Percentiles rank a stretch among this genome's conserved stretches.
Evolutionary conservation across 1,140 invertebrate genomes (phyloP).

Genomic region (Anoplophora glabripennis): DNA sequence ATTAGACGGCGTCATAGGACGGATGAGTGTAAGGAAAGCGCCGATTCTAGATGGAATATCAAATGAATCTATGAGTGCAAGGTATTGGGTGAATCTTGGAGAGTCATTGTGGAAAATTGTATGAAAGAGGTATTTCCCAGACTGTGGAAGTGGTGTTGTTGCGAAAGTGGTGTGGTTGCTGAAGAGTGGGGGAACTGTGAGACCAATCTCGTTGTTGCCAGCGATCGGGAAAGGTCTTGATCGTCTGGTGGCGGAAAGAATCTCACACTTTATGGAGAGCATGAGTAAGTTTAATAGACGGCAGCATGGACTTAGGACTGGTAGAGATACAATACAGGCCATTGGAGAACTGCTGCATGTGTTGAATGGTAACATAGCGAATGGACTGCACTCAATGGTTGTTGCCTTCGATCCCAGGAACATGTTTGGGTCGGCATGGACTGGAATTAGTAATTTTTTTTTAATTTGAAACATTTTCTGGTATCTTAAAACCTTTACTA

Average conservation of each 20-base stretch:
- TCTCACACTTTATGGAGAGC: not conserved
- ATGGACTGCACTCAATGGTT: slow-evolving; percentile 4
- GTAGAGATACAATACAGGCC: slow-evolving; percentile 9
- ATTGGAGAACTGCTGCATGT: not conserved
- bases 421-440: slow-evolving; percentile 20
- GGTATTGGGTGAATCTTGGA: no score
- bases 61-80: no score
- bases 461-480: no score
- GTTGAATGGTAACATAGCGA: not conserved
- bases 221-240: not conserved
- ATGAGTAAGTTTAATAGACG: no score
- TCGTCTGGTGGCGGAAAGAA: not conserved
- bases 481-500: no score
- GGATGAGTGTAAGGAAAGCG: no score
- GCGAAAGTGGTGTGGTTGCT: not conserved
- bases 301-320: slow-evolving; percentile 24
- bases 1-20: no score
- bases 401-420: slow-evolving; percentile 18
- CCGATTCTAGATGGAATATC: no score
- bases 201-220: slow-evolving; percentile 1
- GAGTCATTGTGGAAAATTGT: not conserved
- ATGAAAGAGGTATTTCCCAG: not conserved
- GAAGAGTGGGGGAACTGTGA: not conserved
- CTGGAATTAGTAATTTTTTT: no score
- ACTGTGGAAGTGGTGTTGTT: not conserved